These are phyloP conservation scores for Saguinus midas DNA, from an alignment of 2,113 vertebrate genomes.

Conservation along the genomic window DNA sequence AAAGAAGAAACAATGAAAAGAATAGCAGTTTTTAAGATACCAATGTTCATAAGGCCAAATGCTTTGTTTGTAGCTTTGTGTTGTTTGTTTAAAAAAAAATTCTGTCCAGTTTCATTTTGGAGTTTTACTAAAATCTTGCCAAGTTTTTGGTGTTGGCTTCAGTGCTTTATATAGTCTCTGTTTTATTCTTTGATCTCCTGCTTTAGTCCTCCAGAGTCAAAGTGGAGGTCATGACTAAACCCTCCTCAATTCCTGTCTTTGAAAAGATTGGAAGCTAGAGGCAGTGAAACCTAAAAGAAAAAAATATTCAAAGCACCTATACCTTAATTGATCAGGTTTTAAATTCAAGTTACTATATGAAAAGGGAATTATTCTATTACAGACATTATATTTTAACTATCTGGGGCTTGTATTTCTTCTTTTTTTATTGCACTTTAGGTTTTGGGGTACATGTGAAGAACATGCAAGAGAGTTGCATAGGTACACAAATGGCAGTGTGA, in stretches of 20 bases:
- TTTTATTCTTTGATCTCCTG: neutral
- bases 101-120: constrained; percentile 44
- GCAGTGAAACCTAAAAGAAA: neutral
- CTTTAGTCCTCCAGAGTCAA: constrained; percentile 31
- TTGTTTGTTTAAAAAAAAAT: constrained; percentile 69
- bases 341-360: constrained; percentile 12
- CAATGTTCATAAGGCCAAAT: constrained; percentile 57
- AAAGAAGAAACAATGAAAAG: constrained; percentile 63
- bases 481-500: too few species aligned
- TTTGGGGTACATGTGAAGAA: too few species aligned
- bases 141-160: constrained; percentile 28
- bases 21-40: constrained; percentile 69
- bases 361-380: neutral
- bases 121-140: constrained; percentile 63
- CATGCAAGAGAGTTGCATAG: too few species aligned
- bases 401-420: neutral
- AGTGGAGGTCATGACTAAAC: neutral
- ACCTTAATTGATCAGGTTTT: constrained; percentile 14
- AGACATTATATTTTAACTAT: constrained; percentile 24
- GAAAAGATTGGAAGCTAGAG: neutral
- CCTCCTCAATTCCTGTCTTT: constrained; percentile 29
- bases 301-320: constrained; percentile 8
- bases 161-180: neutral
- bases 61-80: constrained; percentile 64
- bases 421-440: neutral